A percentile compares a stretch with the other conserved stretches of the same genome.
These are phyloP conservation scores for Platynereis dumerilii DNA, from an alignment of 2,888 invertebrate genomes.

Conservation along the genomic window DNA sequence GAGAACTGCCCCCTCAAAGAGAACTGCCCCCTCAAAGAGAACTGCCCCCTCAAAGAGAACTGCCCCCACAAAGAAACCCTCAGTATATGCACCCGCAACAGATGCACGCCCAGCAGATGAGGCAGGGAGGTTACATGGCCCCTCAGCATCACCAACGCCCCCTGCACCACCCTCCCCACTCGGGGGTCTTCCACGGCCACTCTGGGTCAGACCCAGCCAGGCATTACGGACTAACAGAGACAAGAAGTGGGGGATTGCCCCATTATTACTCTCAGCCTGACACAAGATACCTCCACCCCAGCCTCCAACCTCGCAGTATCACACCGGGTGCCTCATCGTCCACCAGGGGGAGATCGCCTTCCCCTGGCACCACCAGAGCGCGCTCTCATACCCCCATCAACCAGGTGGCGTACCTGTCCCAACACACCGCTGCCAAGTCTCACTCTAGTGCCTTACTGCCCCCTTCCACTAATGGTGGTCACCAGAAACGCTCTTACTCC, in stretches of 20 bases:
- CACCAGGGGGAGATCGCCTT: background rate
- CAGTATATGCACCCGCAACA: background rate
- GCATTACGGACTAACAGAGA: background rate
- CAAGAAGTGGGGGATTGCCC: background rate
- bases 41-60: background rate
- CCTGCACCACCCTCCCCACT: background rate
- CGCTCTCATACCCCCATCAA: slow-evolving; percentile 7
- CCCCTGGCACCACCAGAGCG: slow-evolving; percentile 1
- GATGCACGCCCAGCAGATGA: slow-evolving; percentile 11
- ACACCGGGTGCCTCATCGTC: background rate
- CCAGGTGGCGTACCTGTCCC: slow-evolving; percentile 8
- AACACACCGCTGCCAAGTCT: background rate
- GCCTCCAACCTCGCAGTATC: background rate
- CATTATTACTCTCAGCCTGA: background rate
- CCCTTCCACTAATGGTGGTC: background rate
- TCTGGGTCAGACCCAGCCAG: slow-evolving; percentile 2
- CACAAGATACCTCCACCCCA: background rate
- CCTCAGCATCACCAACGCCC: slow-evolving; percentile 6
- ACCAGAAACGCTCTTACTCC: slow-evolving; percentile 12
- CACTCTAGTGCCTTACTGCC: background rate
- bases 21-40: no score
- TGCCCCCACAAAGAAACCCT: background rate
- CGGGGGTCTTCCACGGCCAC: background rate
- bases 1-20: no score
- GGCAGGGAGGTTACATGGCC: background rate